Conservation (phyloP, 2,797 vertebrate genomes). For the Mionectes olivaceus region DNA sequence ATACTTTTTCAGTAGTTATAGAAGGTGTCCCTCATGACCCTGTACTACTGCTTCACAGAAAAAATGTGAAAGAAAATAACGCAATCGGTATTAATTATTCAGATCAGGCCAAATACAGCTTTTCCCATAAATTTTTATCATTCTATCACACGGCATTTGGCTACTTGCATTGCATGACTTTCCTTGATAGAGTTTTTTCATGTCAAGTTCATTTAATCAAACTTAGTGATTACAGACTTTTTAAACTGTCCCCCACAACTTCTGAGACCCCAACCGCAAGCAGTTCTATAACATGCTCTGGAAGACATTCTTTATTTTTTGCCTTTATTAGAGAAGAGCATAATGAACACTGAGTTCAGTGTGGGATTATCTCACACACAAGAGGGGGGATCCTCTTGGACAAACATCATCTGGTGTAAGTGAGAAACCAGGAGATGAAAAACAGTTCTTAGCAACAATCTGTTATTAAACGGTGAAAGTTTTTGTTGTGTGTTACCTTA, state of each 20-base stretch:
- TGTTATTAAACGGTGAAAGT: neutral
- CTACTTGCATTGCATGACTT: neutral
- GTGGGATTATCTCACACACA: neutral
- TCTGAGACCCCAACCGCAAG: neutral
- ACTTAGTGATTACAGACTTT: neutral
- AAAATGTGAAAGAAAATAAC: neutral
- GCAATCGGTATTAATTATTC: neutral
- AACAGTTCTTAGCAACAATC: neutral
- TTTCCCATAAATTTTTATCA: neutral
- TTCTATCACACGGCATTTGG: neutral
- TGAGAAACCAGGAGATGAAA: neutral
- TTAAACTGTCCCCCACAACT: neutral
- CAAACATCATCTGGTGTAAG: neutral
- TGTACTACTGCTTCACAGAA: neutral
- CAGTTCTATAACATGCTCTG: neutral
- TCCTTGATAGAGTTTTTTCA: neutral
- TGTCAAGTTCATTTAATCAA: neutral
- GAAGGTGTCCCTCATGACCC: neutral
- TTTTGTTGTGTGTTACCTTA: neutral
- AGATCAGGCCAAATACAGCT: neutral
- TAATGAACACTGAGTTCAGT: neutral
- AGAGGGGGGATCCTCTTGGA: neutral
- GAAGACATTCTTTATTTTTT: neutral
- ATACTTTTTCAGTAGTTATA: neutral
- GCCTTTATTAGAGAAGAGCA: neutral